These are phyloP conservation scores for Mythimna loreyi DNA, from an alignment of 2,888 invertebrate genomes.

Conservation along the genomic window DNA sequence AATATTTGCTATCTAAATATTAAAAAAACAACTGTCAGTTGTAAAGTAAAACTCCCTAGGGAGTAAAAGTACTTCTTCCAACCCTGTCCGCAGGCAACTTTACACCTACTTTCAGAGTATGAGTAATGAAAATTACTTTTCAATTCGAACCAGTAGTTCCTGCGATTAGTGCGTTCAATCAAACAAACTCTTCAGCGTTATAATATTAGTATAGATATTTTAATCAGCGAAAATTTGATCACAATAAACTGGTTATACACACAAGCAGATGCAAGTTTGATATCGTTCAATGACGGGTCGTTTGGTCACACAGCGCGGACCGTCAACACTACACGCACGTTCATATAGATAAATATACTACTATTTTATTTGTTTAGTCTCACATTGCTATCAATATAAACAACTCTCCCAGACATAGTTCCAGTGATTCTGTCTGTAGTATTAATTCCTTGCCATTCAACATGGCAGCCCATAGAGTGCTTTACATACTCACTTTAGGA, in stretches of 20 bases:
- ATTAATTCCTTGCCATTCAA: background rate
- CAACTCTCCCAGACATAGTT: background rate
- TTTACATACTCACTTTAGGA: slow-evolving; percentile 12
- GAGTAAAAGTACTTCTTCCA: no score
- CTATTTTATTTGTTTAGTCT: background rate
- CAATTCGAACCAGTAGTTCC: no score
- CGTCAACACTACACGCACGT: slow-evolving; percentile 12
- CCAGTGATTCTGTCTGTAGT: background rate
- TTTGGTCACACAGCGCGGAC: slow-evolving; percentile 21
- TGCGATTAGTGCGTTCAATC: no score
- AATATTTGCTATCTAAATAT: no score
- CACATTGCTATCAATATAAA: background rate
- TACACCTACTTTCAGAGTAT: no score
- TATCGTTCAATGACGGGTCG: slow-evolving; percentile 26
- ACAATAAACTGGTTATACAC: background rate
- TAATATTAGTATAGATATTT: no score
- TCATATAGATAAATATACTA: background rate
- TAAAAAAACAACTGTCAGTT: no score
- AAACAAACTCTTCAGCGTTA: no score
- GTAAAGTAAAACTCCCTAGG: no score
- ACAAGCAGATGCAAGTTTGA: slow-evolving; percentile 10
- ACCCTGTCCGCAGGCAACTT: no score
- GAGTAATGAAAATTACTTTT: no score
- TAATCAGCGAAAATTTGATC: background rate
- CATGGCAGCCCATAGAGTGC: slow-evolving; percentile 28